Evolutionary conservation across 2,797 vertebrate species (phyloP).

Genomic region (Fistularia tabacaria): DNA sequence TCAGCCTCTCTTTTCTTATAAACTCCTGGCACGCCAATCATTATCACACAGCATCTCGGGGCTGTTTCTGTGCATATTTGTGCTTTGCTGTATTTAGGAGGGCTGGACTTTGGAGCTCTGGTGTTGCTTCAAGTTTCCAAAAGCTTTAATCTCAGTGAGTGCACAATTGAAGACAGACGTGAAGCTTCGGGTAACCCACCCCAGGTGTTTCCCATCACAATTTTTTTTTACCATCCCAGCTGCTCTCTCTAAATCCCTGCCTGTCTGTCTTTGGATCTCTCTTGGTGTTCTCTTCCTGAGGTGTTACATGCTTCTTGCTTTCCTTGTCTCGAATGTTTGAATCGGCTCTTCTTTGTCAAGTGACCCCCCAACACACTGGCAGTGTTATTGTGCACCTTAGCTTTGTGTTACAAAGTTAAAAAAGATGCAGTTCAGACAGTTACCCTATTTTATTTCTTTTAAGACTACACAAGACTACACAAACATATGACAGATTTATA

Average conservation of each 20-base stretch:
- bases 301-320: conserved; percentile 21
- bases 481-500: too few species aligned
- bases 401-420: too few species aligned
- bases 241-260: conserved; percentile 48
- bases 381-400: neutral
- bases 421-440: neutral
- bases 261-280: conserved; percentile 33
- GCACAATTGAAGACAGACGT: conserved; percentile 45
- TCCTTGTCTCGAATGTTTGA: conserved; percentile 3
- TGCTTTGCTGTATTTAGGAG: conserved; percentile 20
- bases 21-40: conserved; percentile 38
- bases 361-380: conserved; percentile 1
- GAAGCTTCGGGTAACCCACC: conserved; percentile 50
- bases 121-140: conserved; percentile 50
- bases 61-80: conserved; percentile 19
- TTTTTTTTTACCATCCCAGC: conserved; percentile 57
- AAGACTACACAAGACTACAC: too few species aligned
- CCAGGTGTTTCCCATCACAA: conserved; percentile 63
- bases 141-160: conserved; percentile 53
- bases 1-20: conserved; percentile 26
- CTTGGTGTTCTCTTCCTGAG: conserved; percentile 17
- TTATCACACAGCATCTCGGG: conserved; percentile 28
- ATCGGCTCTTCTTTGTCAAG: conserved; percentile 9
- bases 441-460: too few species aligned
- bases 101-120: conserved; percentile 42